Percentiles rank a stretch among this genome's conserved stretches.
These are phyloP conservation scores for Heteronetta atricapilla DNA, from an alignment of 2,113 vertebrate species.

Conservation along the genomic window DNA sequence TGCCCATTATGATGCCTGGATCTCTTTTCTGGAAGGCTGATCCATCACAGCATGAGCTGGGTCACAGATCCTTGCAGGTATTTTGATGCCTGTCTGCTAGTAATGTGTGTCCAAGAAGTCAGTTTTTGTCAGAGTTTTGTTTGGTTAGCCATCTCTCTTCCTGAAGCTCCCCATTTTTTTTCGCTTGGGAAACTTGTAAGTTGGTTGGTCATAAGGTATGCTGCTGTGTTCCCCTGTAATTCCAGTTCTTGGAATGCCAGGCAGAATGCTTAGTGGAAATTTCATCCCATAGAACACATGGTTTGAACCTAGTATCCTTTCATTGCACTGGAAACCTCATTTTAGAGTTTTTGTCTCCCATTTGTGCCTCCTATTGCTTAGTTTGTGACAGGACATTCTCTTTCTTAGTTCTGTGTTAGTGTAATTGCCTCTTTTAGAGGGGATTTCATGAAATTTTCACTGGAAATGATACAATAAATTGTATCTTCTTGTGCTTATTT, in stretches of 20 bases:
- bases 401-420: neutral
- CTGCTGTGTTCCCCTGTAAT: neutral
- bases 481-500: neutral
- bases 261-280: neutral
- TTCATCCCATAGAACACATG: neutral
- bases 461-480: neutral
- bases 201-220: rapidly evolving
- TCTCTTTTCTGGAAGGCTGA: neutral
- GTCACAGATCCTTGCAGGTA: neutral
- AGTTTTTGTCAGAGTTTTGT: neutral
- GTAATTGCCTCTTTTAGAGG: neutral
- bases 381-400: neutral
- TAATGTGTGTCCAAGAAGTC: neutral
- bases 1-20: neutral
- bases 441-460: neutral
- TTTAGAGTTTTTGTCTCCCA: neutral
- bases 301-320: neutral
- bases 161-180: neutral
- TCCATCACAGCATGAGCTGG: neutral
- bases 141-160: neutral
- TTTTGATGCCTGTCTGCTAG: neutral
- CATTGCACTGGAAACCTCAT: neutral
- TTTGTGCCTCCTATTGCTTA: neutral
- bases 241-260: neutral
- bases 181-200: neutral